Evolutionary conservation across 2,113 vertebrate genomes (phyloP).

Genomic region (Xenopus tropicalis): DNA sequence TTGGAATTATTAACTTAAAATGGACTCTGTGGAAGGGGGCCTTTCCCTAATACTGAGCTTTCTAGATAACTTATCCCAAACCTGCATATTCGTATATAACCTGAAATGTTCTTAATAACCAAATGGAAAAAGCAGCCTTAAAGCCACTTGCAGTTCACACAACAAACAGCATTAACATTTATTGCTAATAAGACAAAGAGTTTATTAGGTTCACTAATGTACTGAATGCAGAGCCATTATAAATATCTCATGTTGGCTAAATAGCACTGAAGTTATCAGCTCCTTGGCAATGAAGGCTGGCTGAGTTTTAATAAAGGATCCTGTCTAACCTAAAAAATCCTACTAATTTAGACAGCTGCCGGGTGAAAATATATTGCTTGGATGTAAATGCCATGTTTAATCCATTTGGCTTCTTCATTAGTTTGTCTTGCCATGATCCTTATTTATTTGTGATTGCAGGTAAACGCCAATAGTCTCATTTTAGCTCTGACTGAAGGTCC

Average conservation of each 20-base stretch:
- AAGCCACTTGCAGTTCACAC: background rate
- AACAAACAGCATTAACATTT: slow-evolving; percentile 22
- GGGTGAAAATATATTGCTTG: slow-evolving; percentile 1
- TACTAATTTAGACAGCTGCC: slow-evolving; percentile 21
- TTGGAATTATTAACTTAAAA: no score
- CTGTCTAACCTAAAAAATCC: slow-evolving; percentile 11
- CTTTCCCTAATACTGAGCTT: no score
- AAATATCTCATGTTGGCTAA: slow-evolving; percentile 21
- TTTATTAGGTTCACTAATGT: slow-evolving; percentile 27
- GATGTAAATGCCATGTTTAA: slow-evolving; percentile 17
- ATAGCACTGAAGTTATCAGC: slow-evolving; percentile 16
- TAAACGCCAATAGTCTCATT: no score
- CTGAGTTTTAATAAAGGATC: slow-evolving; percentile 16
- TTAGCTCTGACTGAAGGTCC: no score
- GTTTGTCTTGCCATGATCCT: background rate
- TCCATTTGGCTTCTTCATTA: slow-evolving; percentile 11
- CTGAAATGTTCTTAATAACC: background rate
- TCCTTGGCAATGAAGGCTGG: background rate
- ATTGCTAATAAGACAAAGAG: slow-evolving; percentile 23
- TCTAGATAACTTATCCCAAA: no score
- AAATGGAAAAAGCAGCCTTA: background rate
- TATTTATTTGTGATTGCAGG: background rate
- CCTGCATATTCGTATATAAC: background rate
- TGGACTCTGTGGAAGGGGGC: no score
- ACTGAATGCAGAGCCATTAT: slow-evolving; percentile 13